Evolutionary conservation across 1,140 invertebrate species (phyloP).

Genomic region (Neoseiulus cucumeris): DNA sequence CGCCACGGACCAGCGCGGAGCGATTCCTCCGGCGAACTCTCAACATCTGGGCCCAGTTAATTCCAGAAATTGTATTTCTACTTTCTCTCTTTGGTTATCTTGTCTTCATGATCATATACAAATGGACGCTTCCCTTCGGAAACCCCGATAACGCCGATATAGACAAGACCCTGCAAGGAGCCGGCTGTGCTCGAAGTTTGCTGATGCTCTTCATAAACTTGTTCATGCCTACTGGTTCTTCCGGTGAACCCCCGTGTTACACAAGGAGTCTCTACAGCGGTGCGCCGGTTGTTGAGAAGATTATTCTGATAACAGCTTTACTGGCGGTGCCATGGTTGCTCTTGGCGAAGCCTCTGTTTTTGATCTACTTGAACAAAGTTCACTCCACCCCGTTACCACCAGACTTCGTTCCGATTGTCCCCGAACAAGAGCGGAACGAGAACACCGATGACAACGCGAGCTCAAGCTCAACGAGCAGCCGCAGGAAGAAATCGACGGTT

Average conservation of each 20-base stretch:
- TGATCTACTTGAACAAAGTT: slow-evolving; percentile 29
- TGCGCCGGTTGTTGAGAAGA: slow-evolving; percentile 47
- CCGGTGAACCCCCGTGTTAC: background rate
- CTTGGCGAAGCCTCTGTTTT: slow-evolving; percentile 61
- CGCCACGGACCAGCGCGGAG: slow-evolving; percentile 13
- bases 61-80: slow-evolving; percentile 69
- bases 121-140: slow-evolving; percentile 53
- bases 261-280: slow-evolving; percentile 14
- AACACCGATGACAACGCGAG: background rate
- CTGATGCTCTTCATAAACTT: slow-evolving; percentile 40
- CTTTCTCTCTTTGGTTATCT: slow-evolving; percentile 66
- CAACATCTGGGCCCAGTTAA: slow-evolving; percentile 64
- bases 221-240: slow-evolving; percentile 27
- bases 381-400: background rate
- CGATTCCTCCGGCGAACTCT: slow-evolving; percentile 55
- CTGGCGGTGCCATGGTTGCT: slow-evolving; percentile 75
- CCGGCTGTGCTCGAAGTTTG: slow-evolving; percentile 35
- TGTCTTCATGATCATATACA: slow-evolving; percentile 67
- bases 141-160: slow-evolving; percentile 27
- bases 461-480: background rate
- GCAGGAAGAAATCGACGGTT: background rate
- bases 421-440: background rate
- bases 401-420: background rate
- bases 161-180: slow-evolving; percentile 21
- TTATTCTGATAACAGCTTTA: slow-evolving; percentile 48